Evolutionary conservation across 2,797 vertebrate genomes (phyloP).

Genomic region (Xenopus petersii): DNA sequence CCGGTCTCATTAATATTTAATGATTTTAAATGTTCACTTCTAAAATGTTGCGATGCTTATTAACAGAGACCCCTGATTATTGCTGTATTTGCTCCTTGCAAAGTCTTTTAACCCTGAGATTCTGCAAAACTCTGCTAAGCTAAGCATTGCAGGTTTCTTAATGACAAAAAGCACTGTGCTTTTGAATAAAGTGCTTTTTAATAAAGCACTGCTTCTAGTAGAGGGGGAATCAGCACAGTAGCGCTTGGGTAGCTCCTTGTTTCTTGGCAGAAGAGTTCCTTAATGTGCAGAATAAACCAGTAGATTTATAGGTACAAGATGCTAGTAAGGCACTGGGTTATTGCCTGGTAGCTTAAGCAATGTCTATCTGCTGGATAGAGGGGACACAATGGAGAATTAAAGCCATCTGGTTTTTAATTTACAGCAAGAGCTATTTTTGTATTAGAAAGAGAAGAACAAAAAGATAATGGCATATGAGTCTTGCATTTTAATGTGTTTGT

Average conservation of each 20-base stretch:
- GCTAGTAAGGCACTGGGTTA: not conserved
- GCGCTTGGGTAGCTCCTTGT: constrained; percentile 37
- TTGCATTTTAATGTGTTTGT: constrained; percentile 9
- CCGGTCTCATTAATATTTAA: too few species aligned
- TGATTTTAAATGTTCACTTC: too few species aligned
- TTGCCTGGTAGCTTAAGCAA: constrained; percentile 22
- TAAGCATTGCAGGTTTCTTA: too few species aligned
- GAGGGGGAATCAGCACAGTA: constrained; percentile 26
- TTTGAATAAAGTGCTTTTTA: not conserved
- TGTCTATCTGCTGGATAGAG: constrained; percentile 14
- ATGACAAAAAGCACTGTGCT: not conserved
- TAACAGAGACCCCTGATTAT: too few species aligned
- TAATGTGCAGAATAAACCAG: constrained; percentile 1
- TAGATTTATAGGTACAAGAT: constrained; percentile 13
- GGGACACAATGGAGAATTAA: constrained; percentile 15
- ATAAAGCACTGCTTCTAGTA: not conserved
- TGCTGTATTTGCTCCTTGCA: too few species aligned
- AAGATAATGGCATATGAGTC: constrained; percentile 1
- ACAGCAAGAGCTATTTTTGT: not conserved
- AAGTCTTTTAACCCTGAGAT: too few species aligned
- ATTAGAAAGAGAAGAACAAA: not conserved
- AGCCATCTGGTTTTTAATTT: too few species aligned
- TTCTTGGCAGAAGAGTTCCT: constrained; percentile 7
- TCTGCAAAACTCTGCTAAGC: too few species aligned
- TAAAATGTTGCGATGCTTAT: too few species aligned